These are phyloP conservation scores for Sporophila hypoxantha DNA, from an alignment of 2,113 vertebrate species.

Conservation along the genomic window DNA sequence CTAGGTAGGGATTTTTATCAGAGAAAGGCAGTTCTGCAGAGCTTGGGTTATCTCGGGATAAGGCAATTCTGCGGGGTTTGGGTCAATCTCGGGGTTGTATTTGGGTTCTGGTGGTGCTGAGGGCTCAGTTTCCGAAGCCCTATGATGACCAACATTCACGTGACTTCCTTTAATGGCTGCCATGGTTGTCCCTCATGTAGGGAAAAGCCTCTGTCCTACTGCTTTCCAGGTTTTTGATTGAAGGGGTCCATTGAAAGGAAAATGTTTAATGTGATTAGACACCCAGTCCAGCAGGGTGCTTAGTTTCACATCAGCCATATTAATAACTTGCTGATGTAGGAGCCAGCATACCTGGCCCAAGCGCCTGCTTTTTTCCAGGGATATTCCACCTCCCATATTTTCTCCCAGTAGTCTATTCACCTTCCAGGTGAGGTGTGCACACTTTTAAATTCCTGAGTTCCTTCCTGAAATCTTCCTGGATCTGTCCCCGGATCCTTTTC, in stretches of 20 bases:
- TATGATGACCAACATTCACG: accelerated
- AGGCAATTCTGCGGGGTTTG: background rate
- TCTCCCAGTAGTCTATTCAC: background rate
- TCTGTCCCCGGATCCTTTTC: background rate
- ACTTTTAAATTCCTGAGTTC: background rate
- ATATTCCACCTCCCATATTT: background rate
- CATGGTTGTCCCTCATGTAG: background rate
- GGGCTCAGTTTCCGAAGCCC: background rate
- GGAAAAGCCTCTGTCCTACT: background rate
- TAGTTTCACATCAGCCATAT: background rate
- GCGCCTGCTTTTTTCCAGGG: background rate
- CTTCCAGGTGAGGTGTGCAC: background rate
- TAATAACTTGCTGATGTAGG: background rate
- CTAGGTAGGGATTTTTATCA: background rate
- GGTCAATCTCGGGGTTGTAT: background rate
- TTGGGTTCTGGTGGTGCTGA: accelerated
- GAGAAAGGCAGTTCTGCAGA: background rate
- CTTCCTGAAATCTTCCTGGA: background rate
- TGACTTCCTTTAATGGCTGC: background rate
- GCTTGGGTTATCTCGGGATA: background rate
- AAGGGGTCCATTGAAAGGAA: background rate
- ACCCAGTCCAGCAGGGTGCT: background rate
- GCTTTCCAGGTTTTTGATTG: background rate
- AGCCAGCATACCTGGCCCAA: background rate
- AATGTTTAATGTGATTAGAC: background rate